Evolutionary conservation across 2,888 invertebrate species (phyloP).

Genomic region (Meteorus cinctellus): DNA sequence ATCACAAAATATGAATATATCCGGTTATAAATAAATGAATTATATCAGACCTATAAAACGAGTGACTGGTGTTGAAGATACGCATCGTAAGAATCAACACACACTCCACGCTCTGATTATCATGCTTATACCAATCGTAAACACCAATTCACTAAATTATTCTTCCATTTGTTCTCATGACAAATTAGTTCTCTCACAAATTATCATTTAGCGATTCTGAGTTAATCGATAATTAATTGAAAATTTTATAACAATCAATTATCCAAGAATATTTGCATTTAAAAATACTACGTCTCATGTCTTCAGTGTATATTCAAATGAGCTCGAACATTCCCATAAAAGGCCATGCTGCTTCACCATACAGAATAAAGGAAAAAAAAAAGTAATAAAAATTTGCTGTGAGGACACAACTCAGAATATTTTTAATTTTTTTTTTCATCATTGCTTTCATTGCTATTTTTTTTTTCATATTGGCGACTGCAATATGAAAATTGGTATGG

Average conservation of each 20-base stretch:
- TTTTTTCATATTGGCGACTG: too few species aligned
- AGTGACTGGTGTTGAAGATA: neutral
- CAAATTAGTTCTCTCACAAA: neutral
- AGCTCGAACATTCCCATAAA: neutral
- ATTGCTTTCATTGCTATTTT: too few species aligned
- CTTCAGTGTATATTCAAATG: conserved; percentile 1
- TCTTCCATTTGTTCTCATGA: neutral
- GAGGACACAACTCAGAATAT: neutral
- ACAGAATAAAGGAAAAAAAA: neutral
- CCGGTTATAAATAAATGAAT: neutral
- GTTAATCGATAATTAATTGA: neutral
- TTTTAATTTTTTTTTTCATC: neutral
- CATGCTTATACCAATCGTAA: neutral
- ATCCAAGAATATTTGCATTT: neutral
- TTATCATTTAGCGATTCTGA: neutral
- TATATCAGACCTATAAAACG: neutral
- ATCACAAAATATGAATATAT: neutral
- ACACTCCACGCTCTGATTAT: neutral
- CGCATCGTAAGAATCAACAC: neutral
- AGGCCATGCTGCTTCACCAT: neutral
- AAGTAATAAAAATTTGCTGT: neutral
- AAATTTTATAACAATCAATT: neutral
- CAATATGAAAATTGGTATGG: too few species aligned
- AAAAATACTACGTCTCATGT: neutral
- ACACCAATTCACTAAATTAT: conserved; percentile 3